Evolutionary conservation across 2,888 invertebrate genomes (phyloP).

Genomic region (Aphodius granarius): DNA sequence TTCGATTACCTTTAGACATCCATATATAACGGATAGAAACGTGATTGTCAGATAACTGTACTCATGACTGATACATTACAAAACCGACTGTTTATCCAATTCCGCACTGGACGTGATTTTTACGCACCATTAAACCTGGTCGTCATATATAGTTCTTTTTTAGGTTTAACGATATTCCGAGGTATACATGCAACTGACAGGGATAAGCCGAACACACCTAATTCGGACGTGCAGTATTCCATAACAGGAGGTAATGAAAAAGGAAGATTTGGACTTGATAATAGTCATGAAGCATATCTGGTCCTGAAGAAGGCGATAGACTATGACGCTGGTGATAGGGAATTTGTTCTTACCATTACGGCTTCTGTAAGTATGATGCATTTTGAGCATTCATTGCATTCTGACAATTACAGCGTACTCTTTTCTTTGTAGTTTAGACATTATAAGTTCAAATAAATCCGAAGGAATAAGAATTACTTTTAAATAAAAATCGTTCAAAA

Average conservation of each 20-base stretch:
- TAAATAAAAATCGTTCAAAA: no score
- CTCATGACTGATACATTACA: neutral
- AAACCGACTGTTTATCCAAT: neutral
- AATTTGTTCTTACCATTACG: conserved; percentile 72
- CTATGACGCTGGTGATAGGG: conserved; percentile 78
- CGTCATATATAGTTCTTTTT: conserved; percentile 31
- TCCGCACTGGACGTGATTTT: neutral
- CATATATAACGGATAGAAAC: neutral
- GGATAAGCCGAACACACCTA: conserved; percentile 86
- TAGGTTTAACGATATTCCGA: conserved; percentile 80
- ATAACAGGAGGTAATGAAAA: conserved; percentile 70
- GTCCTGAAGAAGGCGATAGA: conserved; percentile 74
- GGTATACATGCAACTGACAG: conserved; percentile 80
- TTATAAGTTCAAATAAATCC: no score
- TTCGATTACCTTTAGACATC: neutral
- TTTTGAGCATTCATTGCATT: neutral
- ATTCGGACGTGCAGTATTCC: conserved; percentile 82
- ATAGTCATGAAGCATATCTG: conserved; percentile 76
- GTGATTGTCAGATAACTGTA: neutral
- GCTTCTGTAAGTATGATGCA: conserved; percentile 66
- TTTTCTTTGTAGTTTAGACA: no score
- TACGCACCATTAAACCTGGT: neutral
- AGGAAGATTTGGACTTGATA: conserved; percentile 79
- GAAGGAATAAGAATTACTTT: no score
- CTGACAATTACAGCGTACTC: no score